These are phyloP conservation scores for Fissipunctia ypsillon DNA, from an alignment of 2,888 invertebrate species.

Conservation along the genomic window DNA sequence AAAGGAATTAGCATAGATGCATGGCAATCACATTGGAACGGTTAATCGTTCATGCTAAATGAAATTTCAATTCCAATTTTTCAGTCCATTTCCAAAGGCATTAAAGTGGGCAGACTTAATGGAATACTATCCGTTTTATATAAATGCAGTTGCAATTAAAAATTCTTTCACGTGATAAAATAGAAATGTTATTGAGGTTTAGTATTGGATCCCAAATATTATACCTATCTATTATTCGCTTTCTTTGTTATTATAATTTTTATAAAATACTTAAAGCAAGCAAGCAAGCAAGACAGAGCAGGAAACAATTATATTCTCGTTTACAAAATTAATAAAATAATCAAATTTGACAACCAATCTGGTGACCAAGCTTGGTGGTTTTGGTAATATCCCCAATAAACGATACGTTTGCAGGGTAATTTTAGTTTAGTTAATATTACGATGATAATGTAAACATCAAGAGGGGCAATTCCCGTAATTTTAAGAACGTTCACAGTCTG, in stretches of 20 bases:
- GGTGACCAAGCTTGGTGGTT: neutral
- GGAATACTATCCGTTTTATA: constrained; percentile 18
- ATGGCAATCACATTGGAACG: constrained; percentile 55
- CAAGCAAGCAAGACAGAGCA: neutral
- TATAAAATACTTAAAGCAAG: neutral
- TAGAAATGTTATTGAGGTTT: neutral
- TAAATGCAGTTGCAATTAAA: constrained; percentile 17
- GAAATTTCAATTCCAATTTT: constrained; percentile 62
- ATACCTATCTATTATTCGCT: neutral
- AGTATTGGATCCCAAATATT: neutral
- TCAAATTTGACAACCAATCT: neutral
- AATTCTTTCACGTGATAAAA: neutral
- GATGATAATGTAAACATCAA: too few species aligned
- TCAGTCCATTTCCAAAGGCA: constrained; percentile 55
- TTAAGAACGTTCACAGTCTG: too few species aligned
- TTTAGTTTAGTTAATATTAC: too few species aligned
- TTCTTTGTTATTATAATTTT: neutral
- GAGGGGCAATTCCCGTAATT: too few species aligned
- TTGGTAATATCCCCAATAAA: neutral
- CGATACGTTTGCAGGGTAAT: neutral
- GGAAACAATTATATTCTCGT: neutral
- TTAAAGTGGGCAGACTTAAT: constrained; percentile 43
- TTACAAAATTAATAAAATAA: too few species aligned
- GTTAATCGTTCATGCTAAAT: constrained; percentile 60
- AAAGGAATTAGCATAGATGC: constrained; percentile 52